Percentiles rank a stretch among this genome's conserved stretches.
These are phyloP conservation scores for Zingel zingel DNA, from an alignment of 2,113 vertebrate genomes.

Conservation along the genomic window DNA sequence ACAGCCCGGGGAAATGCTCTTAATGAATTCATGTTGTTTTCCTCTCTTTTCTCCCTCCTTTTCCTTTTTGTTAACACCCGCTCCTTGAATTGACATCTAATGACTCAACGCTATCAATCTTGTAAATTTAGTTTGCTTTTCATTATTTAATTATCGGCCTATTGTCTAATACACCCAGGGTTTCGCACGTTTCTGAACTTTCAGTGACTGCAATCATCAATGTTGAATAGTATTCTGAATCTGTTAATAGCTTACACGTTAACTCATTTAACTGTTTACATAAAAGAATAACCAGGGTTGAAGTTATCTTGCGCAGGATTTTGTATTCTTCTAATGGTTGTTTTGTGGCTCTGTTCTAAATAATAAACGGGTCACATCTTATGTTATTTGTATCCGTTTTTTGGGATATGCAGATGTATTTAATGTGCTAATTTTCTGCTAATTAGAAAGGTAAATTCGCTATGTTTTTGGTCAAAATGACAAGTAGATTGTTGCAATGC, in stretches of 20 bases:
- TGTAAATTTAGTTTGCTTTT: conserved; percentile 26
- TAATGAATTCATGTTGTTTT: conserved; percentile 44
- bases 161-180: neutral
- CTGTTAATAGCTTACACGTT: neutral
- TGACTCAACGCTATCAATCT: neutral
- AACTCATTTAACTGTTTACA: conserved; percentile 1
- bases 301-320: neutral
- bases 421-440: neutral
- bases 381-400: neutral
- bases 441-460: neutral
- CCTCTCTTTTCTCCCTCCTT: neutral
- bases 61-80: neutral
- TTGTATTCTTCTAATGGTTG: neutral
- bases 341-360: neutral
- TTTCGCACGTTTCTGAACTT: neutral
- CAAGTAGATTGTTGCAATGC: neutral
- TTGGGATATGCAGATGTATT: neutral
- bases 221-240: neutral
- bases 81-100: neutral
- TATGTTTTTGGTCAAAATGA: neutral
- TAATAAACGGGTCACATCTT: neutral
- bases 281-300: no score
- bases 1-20: conserved; percentile 27
- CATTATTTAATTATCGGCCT: conserved; percentile 27
- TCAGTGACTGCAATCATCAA: neutral